Evolutionary conservation across 1,140 invertebrate genomes (phyloP), one percentile per base, ranked within the genome.

Genomic region (Ceratina australensis): DNA sequence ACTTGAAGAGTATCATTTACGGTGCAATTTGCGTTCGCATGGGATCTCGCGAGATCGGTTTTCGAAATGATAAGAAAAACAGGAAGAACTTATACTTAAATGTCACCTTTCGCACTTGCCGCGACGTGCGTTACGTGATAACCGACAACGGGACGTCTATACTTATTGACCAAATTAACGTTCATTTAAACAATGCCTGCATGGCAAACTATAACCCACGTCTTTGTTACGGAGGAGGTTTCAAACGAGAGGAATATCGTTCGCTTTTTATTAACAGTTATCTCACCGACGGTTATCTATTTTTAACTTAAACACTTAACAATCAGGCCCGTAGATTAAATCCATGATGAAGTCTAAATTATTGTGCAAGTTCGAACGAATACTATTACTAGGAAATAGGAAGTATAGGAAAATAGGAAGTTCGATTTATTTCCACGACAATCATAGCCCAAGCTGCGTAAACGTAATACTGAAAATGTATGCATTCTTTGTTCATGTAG

Each of bases 61-160:
- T 22, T 24, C 22, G n/a, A 61, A 28, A 72, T 61, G 13, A 20
- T 2, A 26, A 42, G 13, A 7, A 78, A 72, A 72, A 78, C 76
- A 72, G 76, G 76, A 72, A 72, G 33, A 42, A 5, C 5, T 42
- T 42, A 28, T 49, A 0, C 3, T 13, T 78, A 78, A 78, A 61
- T 65, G 16, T 42, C 5, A 78, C 76, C 69, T 78, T 64, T 78
- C 69, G 33, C 60, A 69, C 16, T 24, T 33, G 7, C 8, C 18
- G 8, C 28, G 47, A 64, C 33, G 33, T 20, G n/a, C 7, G 24
- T 78, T 72, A 78, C 50, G 60, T 47, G 54, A 63, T 24, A n/a
- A 13, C n/a, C 10, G n/a, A 24, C n/a, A 47, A 13, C 26, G 16
- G 12, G 47, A 24, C 66, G 15, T 50, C 33, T 64, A 54, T n/a